A percentile compares a stretch with the other conserved stretches of the same genome.
Conservation (phyloP, 2,888 invertebrate genomes). For the Aleiodes leptofemur region DNA sequence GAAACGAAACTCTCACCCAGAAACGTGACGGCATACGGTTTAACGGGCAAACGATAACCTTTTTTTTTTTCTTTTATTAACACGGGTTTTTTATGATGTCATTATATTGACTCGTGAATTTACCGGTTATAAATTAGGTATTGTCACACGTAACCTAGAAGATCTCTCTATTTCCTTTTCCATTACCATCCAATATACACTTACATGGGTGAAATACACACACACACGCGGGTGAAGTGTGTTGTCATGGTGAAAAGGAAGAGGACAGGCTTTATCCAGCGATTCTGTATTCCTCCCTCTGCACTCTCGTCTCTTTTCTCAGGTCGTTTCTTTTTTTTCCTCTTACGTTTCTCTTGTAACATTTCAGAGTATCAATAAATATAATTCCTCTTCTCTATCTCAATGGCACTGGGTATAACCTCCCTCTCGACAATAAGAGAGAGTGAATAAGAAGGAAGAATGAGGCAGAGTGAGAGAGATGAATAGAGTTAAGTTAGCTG, state of each 20-base stretch:
- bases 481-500: conserved; percentile 27
- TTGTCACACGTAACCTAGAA: conserved; percentile 3
- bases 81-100: conserved; percentile 11
- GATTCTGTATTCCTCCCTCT: no score
- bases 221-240: not conserved
- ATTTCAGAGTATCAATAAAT: conserved; percentile 41
- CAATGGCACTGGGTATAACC: conserved; percentile 10
- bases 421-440: not conserved
- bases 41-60: conserved; percentile 36
- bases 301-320: not conserved
- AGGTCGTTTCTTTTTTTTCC: not conserved
- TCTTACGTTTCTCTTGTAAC: conserved; percentile 15
- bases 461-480: conserved; percentile 10
- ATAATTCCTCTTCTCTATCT: conserved; percentile 37
- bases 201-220: not conserved
- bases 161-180: conserved; percentile 13
- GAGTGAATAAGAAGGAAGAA: conserved; percentile 1
- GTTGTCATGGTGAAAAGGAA: conserved; percentile 1
- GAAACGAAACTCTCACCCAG: conserved; percentile 42
- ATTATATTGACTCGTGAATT: conserved; percentile 20
- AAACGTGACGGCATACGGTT: conserved; percentile 44
- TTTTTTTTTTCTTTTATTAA: conserved; percentile 7
- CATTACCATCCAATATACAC: not conserved
- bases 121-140: conserved; percentile 14
- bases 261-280: not conserved